Percentiles rank a stretch among this genome's conserved stretches.
Evolutionary conservation across 2,797 vertebrate species (phyloP).

Genomic region (Tinamus major): DNA sequence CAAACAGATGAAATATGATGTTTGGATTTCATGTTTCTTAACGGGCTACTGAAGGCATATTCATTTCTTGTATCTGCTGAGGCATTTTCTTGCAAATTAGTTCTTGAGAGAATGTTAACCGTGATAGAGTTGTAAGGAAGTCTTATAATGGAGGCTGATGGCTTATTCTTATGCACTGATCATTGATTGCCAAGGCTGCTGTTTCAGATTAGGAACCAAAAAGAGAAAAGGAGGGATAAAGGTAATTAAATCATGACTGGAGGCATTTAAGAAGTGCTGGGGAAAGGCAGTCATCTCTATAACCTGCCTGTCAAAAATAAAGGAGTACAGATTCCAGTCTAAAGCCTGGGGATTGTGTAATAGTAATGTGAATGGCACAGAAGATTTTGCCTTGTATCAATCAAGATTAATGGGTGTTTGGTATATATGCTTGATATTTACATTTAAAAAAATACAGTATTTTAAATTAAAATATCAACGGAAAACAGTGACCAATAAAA

Average conservation of each 20-base stretch:
- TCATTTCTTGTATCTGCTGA: slow-evolving; percentile 21
- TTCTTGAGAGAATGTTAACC: slow-evolving; percentile 10
- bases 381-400: neutral
- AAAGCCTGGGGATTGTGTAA: neutral
- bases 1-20: neutral
- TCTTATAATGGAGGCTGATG: slow-evolving; percentile 15
- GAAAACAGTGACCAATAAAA: neutral
- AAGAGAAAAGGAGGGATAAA: slow-evolving; percentile 36
- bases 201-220: slow-evolving; percentile 20
- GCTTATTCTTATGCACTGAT: slow-evolving; percentile 33
- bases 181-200: slow-evolving; percentile 31
- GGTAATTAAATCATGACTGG: slow-evolving; percentile 42
- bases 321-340: neutral
- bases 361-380: neutral
- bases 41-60: neutral
- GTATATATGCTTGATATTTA: neutral
- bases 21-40: slow-evolving; percentile 19
- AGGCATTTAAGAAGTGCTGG: slow-evolving; percentile 33
- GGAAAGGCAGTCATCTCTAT: slow-evolving; percentile 17
- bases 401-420: neutral
- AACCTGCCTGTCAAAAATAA: slow-evolving; percentile 46
- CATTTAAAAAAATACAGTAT: neutral
- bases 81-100: slow-evolving; percentile 43
- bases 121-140: slow-evolving; percentile 27
- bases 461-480: neutral